phyloP scores from a whole-genome alignment of 2,113 vertebrate species.

The Cryptomyrus ogoouensis region DNA sequence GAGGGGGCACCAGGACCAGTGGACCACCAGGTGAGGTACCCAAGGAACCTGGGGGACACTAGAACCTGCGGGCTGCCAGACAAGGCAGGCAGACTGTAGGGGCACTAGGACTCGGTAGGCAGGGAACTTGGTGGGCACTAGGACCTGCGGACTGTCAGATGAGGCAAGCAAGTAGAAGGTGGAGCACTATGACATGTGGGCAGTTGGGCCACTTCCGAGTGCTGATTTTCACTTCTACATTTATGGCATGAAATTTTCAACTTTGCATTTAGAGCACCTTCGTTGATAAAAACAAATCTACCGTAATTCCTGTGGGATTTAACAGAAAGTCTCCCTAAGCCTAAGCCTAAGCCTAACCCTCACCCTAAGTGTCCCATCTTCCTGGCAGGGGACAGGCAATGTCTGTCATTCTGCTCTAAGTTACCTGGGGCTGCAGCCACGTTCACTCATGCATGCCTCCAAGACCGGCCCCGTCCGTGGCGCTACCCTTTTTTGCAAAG shows the following conservation, averaged over 20 bases:
- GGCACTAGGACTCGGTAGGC: not conserved
- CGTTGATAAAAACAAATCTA: not conserved
- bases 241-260: not conserved
- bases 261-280: not conserved
- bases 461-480: not conserved
- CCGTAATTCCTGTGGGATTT: not conserved
- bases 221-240: not conserved
- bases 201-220: not conserved
- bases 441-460: not conserved
- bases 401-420: constrained; percentile 8
- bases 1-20: not conserved
- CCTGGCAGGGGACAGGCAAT: not conserved
- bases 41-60: not conserved
- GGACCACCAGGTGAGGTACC: not conserved
- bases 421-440: not conserved
- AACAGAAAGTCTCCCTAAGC: not conserved
- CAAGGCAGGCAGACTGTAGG: not conserved
- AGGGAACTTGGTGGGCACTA: not conserved
- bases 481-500: not conserved
- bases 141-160: not conserved
- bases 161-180: not conserved
- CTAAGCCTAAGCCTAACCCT: not conserved
- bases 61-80: not conserved
- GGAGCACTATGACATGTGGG: not conserved
- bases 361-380: not conserved